Percentiles rank a stretch among this genome's conserved stretches.
Conservation (phyloP, 2,113 vertebrate genomes). For the Notothenia rossii region DNA sequence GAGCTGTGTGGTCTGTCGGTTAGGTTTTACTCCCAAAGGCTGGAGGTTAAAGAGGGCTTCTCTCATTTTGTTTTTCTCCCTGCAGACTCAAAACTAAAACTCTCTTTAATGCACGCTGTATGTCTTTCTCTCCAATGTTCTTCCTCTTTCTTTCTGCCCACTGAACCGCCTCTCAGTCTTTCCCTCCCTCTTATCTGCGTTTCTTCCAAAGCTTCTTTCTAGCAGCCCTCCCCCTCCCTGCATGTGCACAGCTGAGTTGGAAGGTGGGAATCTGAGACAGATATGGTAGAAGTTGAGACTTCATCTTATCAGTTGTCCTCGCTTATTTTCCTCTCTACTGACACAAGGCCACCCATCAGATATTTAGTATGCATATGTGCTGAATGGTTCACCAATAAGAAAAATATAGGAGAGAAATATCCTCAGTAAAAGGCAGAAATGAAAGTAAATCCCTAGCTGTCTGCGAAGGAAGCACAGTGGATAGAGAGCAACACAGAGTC, state of each 20-base stretch:
- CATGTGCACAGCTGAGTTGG: slow-evolving; percentile 44
- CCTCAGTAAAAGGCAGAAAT: neutral
- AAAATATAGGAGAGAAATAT: neutral
- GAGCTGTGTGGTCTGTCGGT: slow-evolving; percentile 35
- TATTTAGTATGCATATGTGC: slow-evolving; percentile 5
- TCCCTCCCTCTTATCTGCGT: slow-evolving; percentile 9
- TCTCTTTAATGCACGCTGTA: neutral
- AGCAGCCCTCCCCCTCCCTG: slow-evolving; percentile 5
- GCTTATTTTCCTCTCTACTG: slow-evolving; percentile 8
- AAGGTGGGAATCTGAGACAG: slow-evolving; percentile 64
- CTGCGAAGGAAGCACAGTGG: slow-evolving; percentile 15
- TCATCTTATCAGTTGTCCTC: slow-evolving; percentile 45
- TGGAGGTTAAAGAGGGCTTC: slow-evolving; percentile 22
- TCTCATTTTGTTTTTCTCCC: slow-evolving; percentile 39
- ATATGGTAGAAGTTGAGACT: slow-evolving; percentile 57
- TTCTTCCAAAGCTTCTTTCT: slow-evolving; percentile 15
- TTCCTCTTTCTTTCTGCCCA: slow-evolving; percentile 6
- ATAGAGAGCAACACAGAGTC: slow-evolving; percentile 8
- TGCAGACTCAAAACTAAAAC: slow-evolving; percentile 26
- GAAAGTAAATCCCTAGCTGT: neutral
- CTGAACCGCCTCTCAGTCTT: neutral
- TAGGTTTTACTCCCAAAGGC: slow-evolving; percentile 32
- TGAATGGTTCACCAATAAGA: slow-evolving; percentile 5
- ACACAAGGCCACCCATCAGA: slow-evolving; percentile 22
- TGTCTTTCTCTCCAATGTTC: slow-evolving; percentile 1